A percentile compares a stretch with the other conserved stretches of the same genome.
Conservation (phyloP, 1,140 invertebrate genomes). For the Spodoptera litura region DNA sequence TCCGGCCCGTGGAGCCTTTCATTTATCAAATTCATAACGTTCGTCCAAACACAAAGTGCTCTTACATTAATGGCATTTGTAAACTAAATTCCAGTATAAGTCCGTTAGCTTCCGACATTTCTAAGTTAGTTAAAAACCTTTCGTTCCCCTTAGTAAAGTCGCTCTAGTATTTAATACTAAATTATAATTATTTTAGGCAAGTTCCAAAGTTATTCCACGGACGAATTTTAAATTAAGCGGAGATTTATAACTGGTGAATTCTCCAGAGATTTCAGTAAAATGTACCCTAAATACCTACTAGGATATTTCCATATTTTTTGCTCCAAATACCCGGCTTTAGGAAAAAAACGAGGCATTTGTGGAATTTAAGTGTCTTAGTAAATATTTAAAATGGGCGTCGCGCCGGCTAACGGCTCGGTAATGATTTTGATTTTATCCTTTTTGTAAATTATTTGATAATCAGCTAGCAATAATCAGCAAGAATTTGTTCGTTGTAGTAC, state of each 20-base stretch:
- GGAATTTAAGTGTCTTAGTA: too few relatives aligned
- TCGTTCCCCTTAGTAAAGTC: conserved; percentile 18
- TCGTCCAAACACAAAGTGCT: conserved; percentile 23
- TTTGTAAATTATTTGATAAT: too few relatives aligned
- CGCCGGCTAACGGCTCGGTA: too few relatives aligned
- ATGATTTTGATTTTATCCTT: too few relatives aligned
- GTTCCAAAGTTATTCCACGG: conserved; percentile 17
- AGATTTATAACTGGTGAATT: conserved; percentile 3
- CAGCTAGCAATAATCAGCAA: too few relatives aligned
- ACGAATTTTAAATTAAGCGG: conserved; percentile 3
- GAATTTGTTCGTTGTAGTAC: too few relatives aligned
- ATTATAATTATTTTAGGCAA: conserved; percentile 31
- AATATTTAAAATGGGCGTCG: too few relatives aligned
- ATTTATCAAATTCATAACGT: conserved; percentile 26
- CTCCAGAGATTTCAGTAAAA: conserved; percentile 5
- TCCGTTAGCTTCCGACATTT: conserved; percentile 3
- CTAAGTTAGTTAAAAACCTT: conserved; percentile 24
- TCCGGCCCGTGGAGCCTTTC: background rate
- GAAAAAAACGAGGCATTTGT: background rate
- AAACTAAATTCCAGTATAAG: conserved; percentile 10
- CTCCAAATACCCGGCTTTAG: background rate
- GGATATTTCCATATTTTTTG: background rate
- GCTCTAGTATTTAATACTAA: conserved; percentile 15
- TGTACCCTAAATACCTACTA: background rate
- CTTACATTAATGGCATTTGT: conserved; percentile 28